Percentiles rank a stretch among this genome's conserved stretches.
Evolutionary conservation across 2,888 invertebrate genomes (phyloP).

Genomic region (Bellardia pandia): DNA sequence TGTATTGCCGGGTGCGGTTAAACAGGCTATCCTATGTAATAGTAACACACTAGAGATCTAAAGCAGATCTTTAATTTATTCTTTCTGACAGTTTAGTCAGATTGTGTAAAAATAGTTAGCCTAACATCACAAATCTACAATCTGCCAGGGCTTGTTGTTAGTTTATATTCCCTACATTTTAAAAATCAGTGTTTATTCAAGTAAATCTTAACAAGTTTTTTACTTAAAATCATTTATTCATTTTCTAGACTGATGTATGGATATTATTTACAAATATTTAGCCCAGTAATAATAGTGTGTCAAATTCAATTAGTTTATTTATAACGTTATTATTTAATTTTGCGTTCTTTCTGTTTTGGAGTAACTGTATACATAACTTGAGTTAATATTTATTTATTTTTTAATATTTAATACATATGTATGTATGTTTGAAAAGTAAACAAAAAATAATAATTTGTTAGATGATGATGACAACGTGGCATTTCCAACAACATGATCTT

Average conservation of each 20-base stretch:
- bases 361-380: neutral
- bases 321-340: slow-evolving; percentile 2
- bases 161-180: no score
- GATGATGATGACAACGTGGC: slow-evolving; percentile 47
- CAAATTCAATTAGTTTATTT: neutral
- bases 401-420: slow-evolving; percentile 20
- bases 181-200: neutral
- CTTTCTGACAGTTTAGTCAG: no score
- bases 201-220: neutral
- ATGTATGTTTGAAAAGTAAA: slow-evolving; percentile 2
- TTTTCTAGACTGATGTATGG: neutral
- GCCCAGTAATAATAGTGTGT: neutral
- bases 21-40: no score
- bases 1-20: no score
- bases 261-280: neutral
- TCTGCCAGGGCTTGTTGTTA: no score
- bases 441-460: neutral
- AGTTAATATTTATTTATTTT: neutral
- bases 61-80: no score
- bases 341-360: neutral
- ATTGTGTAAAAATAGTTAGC: no score
- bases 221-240: no score
- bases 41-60: no score
- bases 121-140: no score
- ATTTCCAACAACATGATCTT: slow-evolving; percentile 51